Conservation (phyloP, 2,113 vertebrate species). For the Eptesicus fuscus region DNA sequence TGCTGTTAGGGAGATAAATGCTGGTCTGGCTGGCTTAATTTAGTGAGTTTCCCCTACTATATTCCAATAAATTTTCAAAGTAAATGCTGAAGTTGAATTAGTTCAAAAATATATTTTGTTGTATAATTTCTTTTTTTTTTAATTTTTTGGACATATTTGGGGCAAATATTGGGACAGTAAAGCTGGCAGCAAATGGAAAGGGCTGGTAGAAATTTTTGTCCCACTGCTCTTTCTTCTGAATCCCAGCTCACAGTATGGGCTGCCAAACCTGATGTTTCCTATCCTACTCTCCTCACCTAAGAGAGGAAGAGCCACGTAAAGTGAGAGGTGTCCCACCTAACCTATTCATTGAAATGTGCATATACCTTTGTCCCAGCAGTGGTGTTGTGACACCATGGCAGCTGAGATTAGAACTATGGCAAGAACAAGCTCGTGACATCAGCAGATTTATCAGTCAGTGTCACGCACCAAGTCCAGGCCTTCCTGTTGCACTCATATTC, state of each 20-base stretch:
- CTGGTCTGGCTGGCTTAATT: conserved; percentile 75
- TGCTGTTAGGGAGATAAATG: conserved; percentile 70
- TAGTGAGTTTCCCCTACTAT: conserved; percentile 77
- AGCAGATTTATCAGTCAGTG: not conserved
- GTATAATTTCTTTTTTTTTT: conserved; percentile 62
- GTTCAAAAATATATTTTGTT: conserved; percentile 57
- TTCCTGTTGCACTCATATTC: not conserved
- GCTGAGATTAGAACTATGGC: not conserved
- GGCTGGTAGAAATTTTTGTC: not conserved
- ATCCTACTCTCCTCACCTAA: not conserved
- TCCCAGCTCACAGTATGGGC: not conserved
- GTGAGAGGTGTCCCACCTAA: not conserved
- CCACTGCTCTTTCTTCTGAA: not conserved
- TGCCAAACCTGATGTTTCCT: not conserved
- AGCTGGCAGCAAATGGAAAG: not conserved
- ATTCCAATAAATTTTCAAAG: conserved; percentile 80
- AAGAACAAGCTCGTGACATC: not conserved
- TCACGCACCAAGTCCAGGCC: not conserved
- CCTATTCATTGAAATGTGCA: fast-evolving
- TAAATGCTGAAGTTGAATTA: conserved; percentile 78
- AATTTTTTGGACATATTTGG: conserved; percentile 52
- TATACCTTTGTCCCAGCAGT: not conserved
- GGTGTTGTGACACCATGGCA: not conserved
- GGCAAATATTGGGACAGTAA: conserved; percentile 40
- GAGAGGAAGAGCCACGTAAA: not conserved